Base-by-base conservation (phyloP, 2,113 vertebrate genomes). In the Rhinopithecus roxellana region DNA sequence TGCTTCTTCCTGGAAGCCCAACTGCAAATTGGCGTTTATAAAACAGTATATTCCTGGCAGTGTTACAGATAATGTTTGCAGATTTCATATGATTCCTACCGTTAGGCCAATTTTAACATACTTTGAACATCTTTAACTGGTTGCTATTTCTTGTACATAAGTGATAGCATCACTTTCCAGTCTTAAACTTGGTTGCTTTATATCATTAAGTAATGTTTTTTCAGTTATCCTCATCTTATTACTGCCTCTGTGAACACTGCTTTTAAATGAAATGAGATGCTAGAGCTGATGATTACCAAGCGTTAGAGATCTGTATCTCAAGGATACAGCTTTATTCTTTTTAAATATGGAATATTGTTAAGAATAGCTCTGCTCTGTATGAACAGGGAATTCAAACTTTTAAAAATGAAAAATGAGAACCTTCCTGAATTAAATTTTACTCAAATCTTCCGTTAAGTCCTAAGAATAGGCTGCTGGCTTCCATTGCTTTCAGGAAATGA, bases 401-500 rank as follows among this genome's bases (percentile, higher is more conserved):
- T 64, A 61, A 82, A 97, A 93, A 75, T 95, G 32, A 82, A 97
- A 97, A 95, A 17, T 50, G 32, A 93, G 52, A 92, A 77, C 50
- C 40, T 90, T 96, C 77, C 57, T 95, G 67, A 93, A 83, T 85
- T 20, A 89, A 82, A 3, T 96, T 97, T 96, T 96, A 95, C 50
- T 94, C 77, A 75, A 89, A 0, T 70, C 94, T 90, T 50, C 75
- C 95, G 8, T 93, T 96, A 97, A 90, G 87, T 88, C 81, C 88
- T 95, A 96, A 95, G 67, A 96, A 57, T 93, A 93, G 87, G 32
- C 88, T 96, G 78, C 92, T 89, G 95, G 90, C 92, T 85, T 95
- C 97, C 97, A 92, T 96, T 97, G 92, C 97, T 98, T 97, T 97
- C 96, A 98, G 92, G 93, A 98, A 97, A 97, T 97, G 96, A 96